Conservation (phyloP, 2,113 vertebrate species). For the Sciurus niger region DNA sequence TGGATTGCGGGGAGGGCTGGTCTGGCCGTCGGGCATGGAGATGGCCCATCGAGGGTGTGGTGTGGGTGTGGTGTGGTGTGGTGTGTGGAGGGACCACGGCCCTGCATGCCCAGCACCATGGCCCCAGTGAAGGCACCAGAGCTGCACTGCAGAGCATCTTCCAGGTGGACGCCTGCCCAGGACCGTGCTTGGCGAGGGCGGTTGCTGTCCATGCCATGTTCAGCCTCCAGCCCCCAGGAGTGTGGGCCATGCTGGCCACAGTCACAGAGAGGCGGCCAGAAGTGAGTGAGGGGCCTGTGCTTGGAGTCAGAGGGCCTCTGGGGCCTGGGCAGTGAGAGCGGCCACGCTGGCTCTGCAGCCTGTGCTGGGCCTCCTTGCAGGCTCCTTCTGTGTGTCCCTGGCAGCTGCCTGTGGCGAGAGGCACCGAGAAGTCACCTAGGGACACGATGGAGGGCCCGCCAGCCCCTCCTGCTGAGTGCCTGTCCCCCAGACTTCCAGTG, state of each 20-base stretch:
- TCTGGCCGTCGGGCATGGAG: no score
- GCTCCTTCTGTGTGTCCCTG: fast-evolving
- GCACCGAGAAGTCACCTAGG: no score
- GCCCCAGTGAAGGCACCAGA: neutral
- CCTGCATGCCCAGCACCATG: neutral
- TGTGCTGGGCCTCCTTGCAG: fast-evolving
- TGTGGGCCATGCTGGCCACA: fast-evolving
- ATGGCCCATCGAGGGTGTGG: neutral
- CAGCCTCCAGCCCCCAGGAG: fast-evolving
- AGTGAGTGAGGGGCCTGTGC: fast-evolving
- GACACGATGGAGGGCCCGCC: fast-evolving
- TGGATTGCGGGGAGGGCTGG: no score
- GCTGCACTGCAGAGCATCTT: no score
- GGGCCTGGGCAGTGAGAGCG: neutral
- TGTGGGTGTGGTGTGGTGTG: no score
- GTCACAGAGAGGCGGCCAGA: fast-evolving
- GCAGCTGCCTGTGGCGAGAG: fast-evolving
- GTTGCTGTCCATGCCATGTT: fast-evolving
- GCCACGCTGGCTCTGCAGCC: neutral
- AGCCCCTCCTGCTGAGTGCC: fast-evolving
- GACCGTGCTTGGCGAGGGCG: fast-evolving
- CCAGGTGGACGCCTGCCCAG: neutral
- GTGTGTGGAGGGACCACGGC: neutral
- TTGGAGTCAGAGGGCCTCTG: no score
- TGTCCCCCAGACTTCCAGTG: fast-evolving